Percentiles rank a stretch among this genome's conserved stretches.
These are phyloP conservation scores for Hylomyscus alleni DNA, from an alignment of 2,797 vertebrate genomes.

Conservation along the genomic window DNA sequence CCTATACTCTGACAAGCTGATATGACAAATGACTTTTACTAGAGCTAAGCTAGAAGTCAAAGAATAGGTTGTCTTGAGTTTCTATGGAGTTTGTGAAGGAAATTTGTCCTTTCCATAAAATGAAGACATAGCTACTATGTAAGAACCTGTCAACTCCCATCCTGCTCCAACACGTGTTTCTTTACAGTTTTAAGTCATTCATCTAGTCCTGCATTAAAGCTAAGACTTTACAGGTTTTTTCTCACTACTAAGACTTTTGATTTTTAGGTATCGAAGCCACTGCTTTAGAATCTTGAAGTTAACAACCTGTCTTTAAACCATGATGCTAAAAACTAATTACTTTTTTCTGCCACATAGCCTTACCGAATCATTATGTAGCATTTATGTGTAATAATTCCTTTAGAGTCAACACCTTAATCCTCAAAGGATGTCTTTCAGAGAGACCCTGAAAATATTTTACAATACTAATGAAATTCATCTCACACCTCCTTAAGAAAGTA, in stretches of 20 bases:
- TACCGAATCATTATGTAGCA: constrained; percentile 58
- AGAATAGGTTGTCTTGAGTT: background rate
- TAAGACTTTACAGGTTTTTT: background rate
- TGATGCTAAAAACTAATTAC: background rate
- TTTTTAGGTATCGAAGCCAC: background rate
- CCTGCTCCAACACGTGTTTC: background rate
- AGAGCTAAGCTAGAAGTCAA: background rate
- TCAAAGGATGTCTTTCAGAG: constrained; percentile 62
- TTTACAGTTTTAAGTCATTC: background rate
- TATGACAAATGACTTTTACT: background rate
- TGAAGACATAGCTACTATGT: background rate
- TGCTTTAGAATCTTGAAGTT: constrained; percentile 36
- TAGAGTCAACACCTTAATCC: constrained; percentile 62
- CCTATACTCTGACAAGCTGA: background rate
- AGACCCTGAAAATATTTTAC: constrained; percentile 57
- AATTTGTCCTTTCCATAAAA: background rate
- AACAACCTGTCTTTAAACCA: background rate
- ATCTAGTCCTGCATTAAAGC: background rate
- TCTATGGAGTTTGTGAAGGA: background rate
- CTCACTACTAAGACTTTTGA: background rate
- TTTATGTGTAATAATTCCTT: constrained; percentile 53
- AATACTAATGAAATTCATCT: constrained; percentile 68
- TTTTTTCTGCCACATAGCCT: constrained; percentile 3
- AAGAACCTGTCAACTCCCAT: background rate
- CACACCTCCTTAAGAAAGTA: constrained; percentile 33